Evolutionary conservation across 2,797 vertebrate species (phyloP), one percentile per base, ranked within the genome.

Genomic region (Mallotus villosus): DNA sequence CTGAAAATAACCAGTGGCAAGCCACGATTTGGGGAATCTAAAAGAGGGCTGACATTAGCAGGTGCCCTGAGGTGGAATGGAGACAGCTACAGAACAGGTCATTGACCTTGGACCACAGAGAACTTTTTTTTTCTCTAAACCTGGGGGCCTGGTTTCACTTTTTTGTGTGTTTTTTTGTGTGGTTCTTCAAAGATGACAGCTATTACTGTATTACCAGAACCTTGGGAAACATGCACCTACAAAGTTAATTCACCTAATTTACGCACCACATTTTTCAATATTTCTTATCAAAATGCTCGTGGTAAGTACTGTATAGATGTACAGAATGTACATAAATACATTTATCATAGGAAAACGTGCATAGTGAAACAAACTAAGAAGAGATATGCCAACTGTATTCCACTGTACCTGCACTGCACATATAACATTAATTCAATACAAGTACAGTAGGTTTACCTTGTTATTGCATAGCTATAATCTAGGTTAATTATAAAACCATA

Each of bases 1-100:
- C 90, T 92, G 92, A 93, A 93, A 92, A 93, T 92, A 94, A 93
- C 92, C 93, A 90, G 90, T 93, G 86, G 84, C 82, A 85, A 92
- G 89, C 88, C 85, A 78, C 22, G 82, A 86, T 89, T 72, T 91
- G 75, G 88, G 83, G 88, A 89, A 93, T 92, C 85, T 84, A 88
- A 84, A 85, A 86, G 82, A 82, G 88, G 88, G 80, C 87, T 90
- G 89, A 92, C 91, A 87, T 72, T 78, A 90, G 88, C 89, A 93
- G 92, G 93, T 94, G 92, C 93, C 92, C 92, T 62, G 90, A 92
- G 92, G 92, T 92, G 87, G 87, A 90, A 89, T 89, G 79, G 84
- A 92, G 92, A 90, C 89, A 87, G 92, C 90, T 92, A 92, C 90
- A 92, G 88, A 92, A 87, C 80, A 89, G 92, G 92, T 92, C 92